Conservation (phyloP, 2,888 invertebrate genomes). For the Phengaris alcon region DNA sequence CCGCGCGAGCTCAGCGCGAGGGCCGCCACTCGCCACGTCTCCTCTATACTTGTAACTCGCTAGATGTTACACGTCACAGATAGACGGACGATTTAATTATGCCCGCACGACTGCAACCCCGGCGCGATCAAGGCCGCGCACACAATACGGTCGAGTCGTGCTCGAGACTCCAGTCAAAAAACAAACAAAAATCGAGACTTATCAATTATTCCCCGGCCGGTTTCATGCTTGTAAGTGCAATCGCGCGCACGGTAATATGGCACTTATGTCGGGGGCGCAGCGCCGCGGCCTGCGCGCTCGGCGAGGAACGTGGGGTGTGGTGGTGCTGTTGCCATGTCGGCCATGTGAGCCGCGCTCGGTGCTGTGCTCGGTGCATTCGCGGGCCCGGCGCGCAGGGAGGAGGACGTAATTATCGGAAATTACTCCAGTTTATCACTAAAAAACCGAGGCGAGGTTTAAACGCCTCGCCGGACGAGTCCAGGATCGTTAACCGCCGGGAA, state of each 20-base stretch:
- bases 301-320: slow-evolving; percentile 49
- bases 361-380: slow-evolving; percentile 17
- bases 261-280: slow-evolving; percentile 29
- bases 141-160: slow-evolving; percentile 38
- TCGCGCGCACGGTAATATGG: slow-evolving; percentile 33
- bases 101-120: slow-evolving; percentile 34
- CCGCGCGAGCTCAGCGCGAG: neutral
- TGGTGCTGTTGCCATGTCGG: slow-evolving; percentile 56
- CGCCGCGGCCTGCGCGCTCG: slow-evolving; percentile 37
- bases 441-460: neutral
- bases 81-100: slow-evolving; percentile 31
- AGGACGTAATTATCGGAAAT: slow-evolving; percentile 23
- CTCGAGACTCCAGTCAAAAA: slow-evolving; percentile 43
- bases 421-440: slow-evolving; percentile 1
- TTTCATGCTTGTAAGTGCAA: slow-evolving; percentile 45
- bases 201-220: slow-evolving; percentile 50
- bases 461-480: neutral
- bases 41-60: neutral
- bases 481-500: neutral
- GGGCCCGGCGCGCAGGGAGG: slow-evolving; percentile 10
- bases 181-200: slow-evolving; percentile 46
- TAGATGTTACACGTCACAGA: slow-evolving; percentile 19
- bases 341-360: slow-evolving; percentile 10
- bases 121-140: slow-evolving; percentile 39
- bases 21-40: neutral